Conservation (phyloP, 1,140 invertebrate species). For the Stratiolaelaps scimitus region DNA sequence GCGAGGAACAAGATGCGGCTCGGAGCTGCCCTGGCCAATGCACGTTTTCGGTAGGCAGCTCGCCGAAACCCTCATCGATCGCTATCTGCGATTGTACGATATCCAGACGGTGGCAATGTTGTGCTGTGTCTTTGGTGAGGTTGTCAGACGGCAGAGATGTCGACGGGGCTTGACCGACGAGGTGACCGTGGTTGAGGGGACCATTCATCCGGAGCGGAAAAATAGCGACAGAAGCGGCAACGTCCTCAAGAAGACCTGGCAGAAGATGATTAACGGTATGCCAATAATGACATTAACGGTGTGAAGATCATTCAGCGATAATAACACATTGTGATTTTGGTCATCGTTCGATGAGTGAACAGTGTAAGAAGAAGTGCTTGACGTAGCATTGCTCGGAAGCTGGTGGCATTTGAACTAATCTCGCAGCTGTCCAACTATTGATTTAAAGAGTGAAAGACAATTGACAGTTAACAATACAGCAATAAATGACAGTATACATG, state of each 20-base stretch:
- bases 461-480: too few species aligned
- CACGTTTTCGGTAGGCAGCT: slow-evolving; percentile 75
- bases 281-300: too few species aligned
- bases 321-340: too few species aligned
- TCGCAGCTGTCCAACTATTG: too few species aligned
- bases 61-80: slow-evolving; percentile 57
- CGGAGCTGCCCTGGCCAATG: slow-evolving; percentile 54
- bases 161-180: slow-evolving; percentile 35
- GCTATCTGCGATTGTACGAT: slow-evolving; percentile 54
- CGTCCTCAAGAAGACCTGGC: slow-evolving; percentile 28
- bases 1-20: slow-evolving; percentile 44
- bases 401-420: too few species aligned
- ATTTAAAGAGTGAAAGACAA: too few species aligned
- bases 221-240: slow-evolving; percentile 1
- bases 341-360: background rate
- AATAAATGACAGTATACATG: too few species aligned
- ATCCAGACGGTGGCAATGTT: slow-evolving; percentile 86
- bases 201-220: slow-evolving; percentile 43
- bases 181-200: slow-evolving; percentile 39
- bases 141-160: background rate
- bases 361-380: too few species aligned
- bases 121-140: slow-evolving; percentile 61
- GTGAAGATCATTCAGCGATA: too few species aligned
- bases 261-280: slow-evolving; percentile 26
- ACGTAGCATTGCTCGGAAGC: too few species aligned